A percentile compares a stretch with the other conserved stretches of the same genome.
Conservation (phyloP, 2,113 vertebrate genomes). For the Salminus brasiliensis region DNA sequence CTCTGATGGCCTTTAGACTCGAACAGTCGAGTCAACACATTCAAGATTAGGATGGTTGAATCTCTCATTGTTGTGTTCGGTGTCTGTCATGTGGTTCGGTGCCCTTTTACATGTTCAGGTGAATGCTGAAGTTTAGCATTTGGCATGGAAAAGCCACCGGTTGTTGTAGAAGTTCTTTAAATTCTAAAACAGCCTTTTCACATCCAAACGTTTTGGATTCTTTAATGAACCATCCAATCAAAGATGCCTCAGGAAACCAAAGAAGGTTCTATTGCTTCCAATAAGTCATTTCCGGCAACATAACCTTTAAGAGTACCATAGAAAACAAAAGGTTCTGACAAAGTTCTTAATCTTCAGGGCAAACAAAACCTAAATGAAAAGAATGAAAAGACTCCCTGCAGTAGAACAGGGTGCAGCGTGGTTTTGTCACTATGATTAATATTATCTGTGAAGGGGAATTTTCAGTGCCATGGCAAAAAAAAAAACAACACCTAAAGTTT, state of each 20-base stretch:
- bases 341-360: too few species aligned
- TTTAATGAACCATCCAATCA: too few species aligned
- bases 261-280: too few species aligned
- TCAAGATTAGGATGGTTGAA: neutral
- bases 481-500: too few species aligned
- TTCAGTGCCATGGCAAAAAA: constrained; percentile 35
- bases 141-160: too few species aligned
- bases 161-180: too few species aligned
- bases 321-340: neutral
- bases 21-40: neutral
- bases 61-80: neutral
- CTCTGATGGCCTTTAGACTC: neutral
- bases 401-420: neutral
- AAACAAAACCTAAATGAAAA: neutral
- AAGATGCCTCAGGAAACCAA: too few species aligned
- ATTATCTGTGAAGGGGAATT: constrained; percentile 13
- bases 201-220: too few species aligned
- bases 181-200: too few species aligned
- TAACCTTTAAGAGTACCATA: neutral
- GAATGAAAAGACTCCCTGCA: neutral
- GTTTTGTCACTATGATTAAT: constrained; percentile 8
- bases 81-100: neutral
- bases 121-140: too few species aligned
- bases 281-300: too few species aligned
- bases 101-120: neutral